Evolutionary conservation across 2,888 invertebrate genomes (phyloP).

Genomic region (Morpho deidamia): DNA sequence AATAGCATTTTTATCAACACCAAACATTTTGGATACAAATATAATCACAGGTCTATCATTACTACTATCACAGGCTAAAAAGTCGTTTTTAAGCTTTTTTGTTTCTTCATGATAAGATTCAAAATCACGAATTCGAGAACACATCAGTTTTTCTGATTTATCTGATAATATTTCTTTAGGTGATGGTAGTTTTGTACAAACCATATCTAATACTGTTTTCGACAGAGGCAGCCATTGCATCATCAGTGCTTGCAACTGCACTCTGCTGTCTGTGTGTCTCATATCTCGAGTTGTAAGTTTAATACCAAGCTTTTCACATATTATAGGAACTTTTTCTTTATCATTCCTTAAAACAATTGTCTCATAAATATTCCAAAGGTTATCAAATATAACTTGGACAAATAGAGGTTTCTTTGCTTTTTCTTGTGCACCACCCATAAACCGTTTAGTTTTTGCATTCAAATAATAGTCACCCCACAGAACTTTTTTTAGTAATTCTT

Average conservation of each 20-base stretch:
- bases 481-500: constrained; percentile 85
- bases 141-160: constrained; percentile 90
- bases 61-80: constrained; percentile 82
- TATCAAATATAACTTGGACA: constrained; percentile 93
- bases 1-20: constrained; percentile 84
- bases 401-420: constrained; percentile 96
- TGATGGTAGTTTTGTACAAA: constrained; percentile 88
- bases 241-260: constrained; percentile 89
- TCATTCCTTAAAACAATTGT: constrained; percentile 87
- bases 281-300: constrained; percentile 87
- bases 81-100: constrained; percentile 83
- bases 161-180: constrained; percentile 86
- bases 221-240: constrained; percentile 95
- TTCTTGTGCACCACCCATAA: constrained; percentile 92
- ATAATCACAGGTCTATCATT: constrained; percentile 83
- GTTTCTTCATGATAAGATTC: constrained; percentile 83
- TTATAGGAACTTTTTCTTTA: constrained; percentile 82
- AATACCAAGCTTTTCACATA: constrained; percentile 87
- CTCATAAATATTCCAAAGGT: constrained; percentile 94
- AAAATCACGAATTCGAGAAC: constrained; percentile 83
- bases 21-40: constrained; percentile 95
- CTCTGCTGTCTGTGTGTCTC: constrained; percentile 85
- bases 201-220: constrained; percentile 87
- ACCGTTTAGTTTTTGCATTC: constrained; percentile 89
- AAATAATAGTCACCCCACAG: constrained; percentile 97